Conservation (phyloP, 2,888 invertebrate species). For the Erannis defoliaria region DNA sequence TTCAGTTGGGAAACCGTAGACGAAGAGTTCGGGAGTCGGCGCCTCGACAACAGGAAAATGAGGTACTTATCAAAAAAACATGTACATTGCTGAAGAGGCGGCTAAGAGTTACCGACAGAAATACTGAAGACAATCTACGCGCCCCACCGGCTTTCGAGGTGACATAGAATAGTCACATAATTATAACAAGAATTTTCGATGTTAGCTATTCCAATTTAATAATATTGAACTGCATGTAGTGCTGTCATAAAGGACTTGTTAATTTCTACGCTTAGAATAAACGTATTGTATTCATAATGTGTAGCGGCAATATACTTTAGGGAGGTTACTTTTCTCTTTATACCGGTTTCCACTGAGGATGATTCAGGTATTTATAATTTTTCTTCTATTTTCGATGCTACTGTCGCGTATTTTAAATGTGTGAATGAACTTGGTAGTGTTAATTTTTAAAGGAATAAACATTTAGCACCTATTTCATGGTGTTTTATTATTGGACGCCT, state of each 20-base stretch:
- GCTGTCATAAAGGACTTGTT: slow-evolving; percentile 65
- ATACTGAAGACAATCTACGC: slow-evolving; percentile 38
- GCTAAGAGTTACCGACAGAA: slow-evolving; percentile 44
- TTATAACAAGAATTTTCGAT: slow-evolving; percentile 55
- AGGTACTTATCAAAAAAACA: slow-evolving; percentile 80
- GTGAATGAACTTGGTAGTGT: slow-evolving; percentile 63
- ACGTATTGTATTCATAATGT: slow-evolving; percentile 64
- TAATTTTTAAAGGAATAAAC: slow-evolving; percentile 67
- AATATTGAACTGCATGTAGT: slow-evolving; percentile 72
- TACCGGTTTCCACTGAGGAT: slow-evolving; percentile 80
- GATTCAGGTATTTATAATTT: slow-evolving; percentile 84
- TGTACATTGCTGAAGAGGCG: slow-evolving; percentile 56
- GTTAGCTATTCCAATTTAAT: slow-evolving; percentile 56
- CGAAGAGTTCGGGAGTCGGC: slow-evolving; percentile 55
- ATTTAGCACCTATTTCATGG: slow-evolving; percentile 38
- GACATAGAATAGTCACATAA: slow-evolving; percentile 76
- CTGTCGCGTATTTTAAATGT: slow-evolving; percentile 67
- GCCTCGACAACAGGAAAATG: slow-evolving; percentile 53
- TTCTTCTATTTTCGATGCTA: slow-evolving; percentile 71
- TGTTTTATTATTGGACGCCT: slow-evolving; percentile 44
- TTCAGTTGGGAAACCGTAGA: slow-evolving; percentile 78
- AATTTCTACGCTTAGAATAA: slow-evolving; percentile 66
- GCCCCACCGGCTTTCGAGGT: slow-evolving; percentile 74
- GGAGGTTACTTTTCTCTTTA: slow-evolving; percentile 73
- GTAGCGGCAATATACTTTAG: slow-evolving; percentile 73